These are phyloP conservation scores for Isoperla grammatica DNA, from an alignment of 2,888 invertebrate species.

Conservation along the genomic window DNA sequence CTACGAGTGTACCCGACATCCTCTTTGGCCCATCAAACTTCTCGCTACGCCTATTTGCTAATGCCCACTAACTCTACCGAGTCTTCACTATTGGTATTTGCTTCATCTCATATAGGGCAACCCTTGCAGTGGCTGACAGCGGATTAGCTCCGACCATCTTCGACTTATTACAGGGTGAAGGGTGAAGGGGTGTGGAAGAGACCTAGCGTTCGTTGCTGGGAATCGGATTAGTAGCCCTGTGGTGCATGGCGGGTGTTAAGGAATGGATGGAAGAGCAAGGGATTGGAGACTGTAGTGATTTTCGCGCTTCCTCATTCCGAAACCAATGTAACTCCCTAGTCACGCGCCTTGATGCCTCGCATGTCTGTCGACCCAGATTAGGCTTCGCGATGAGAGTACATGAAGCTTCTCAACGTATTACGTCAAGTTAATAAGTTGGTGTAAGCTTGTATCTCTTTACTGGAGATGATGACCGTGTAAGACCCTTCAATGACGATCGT, in stretches of 20 bases:
- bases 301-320: conserved; percentile 15
- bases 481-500: background rate
- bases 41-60: conserved; percentile 7
- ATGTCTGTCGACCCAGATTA: conserved; percentile 26
- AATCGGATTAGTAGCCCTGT: conserved; percentile 22
- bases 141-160: conserved; percentile 29
- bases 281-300: conserved; percentile 20
- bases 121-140: conserved; percentile 25
- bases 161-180: conserved; percentile 28
- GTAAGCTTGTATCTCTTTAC: conserved; percentile 15
- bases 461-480: conserved; percentile 3
- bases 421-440: conserved; percentile 24
- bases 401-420: conserved; percentile 17
- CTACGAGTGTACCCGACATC: background rate
- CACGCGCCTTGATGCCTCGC: conserved; percentile 21
- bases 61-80: conserved; percentile 8
- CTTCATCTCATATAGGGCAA: conserved; percentile 11
- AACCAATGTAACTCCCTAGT: conserved; percentile 19
- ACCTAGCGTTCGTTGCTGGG: conserved; percentile 18
- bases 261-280: conserved; percentile 16
- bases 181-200: conserved; percentile 3
- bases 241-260: conserved; percentile 15
- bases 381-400: conserved; percentile 18
- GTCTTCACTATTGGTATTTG: conserved; percentile 18
- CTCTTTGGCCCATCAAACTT: conserved; percentile 10